Evolutionary conservation across 2,888 invertebrate genomes (phyloP).

Genomic region (Aradus depressus): DNA sequence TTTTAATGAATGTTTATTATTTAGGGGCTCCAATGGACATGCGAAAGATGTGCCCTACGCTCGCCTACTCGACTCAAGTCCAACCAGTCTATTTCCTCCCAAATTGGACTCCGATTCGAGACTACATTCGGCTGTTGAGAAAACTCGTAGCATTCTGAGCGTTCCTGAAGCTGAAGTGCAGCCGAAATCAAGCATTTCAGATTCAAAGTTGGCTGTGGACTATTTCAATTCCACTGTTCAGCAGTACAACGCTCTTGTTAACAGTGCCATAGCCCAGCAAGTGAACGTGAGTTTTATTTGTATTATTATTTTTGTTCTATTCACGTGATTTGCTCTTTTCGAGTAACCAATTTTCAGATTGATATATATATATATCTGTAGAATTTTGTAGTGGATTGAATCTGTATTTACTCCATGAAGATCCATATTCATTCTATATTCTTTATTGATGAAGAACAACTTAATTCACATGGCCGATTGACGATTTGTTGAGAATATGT

Average conservation of each 20-base stretch:
- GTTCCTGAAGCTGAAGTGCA: conserved; percentile 41
- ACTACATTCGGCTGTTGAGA: conserved; percentile 37
- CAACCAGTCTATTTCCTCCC: conserved; percentile 40
- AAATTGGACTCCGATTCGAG: conserved; percentile 60
- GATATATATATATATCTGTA: too few relatives aligned
- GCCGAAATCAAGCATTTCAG: conserved; percentile 76
- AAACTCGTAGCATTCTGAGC: conserved; percentile 39
- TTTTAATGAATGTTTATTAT: not conserved
- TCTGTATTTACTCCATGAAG: too few relatives aligned
- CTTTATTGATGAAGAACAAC: too few relatives aligned
- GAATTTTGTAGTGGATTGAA: too few relatives aligned
- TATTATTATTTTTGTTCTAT: too few relatives aligned
- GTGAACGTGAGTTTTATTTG: conserved; percentile 3
- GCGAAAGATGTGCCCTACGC: conserved; percentile 62
- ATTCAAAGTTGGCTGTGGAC: conserved; percentile 72
- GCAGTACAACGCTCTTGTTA: conserved; percentile 29
- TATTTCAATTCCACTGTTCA: conserved; percentile 42
- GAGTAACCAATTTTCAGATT: too few relatives aligned
- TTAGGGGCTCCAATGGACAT: conserved; percentile 28
- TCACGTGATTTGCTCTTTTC: too few relatives aligned
- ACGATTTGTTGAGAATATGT: too few relatives aligned
- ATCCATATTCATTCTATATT: too few relatives aligned
- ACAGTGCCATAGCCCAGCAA: conserved; percentile 24
- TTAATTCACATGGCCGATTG: too few relatives aligned
- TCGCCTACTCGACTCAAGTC: conserved; percentile 58